Percentiles rank a stretch among this genome's conserved stretches.
Conservation (phyloP, 1,140 invertebrate species). For the Dryas iulia region DNA sequence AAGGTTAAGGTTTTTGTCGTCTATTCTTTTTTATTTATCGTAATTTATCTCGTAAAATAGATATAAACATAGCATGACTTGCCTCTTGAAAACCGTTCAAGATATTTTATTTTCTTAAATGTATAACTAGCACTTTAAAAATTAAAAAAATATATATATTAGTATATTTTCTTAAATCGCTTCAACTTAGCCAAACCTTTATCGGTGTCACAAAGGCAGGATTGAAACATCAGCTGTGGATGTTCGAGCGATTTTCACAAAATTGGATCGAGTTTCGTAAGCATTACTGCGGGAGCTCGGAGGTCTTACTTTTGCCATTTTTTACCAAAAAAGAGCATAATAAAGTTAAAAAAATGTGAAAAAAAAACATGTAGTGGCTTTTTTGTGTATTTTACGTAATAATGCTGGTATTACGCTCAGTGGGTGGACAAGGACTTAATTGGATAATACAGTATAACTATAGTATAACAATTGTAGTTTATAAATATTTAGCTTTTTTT, state of each 20-base stretch:
- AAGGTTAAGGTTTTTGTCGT: too few relatives aligned
- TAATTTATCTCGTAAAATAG: too few relatives aligned
- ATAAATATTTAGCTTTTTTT: too few relatives aligned
- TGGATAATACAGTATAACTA: neutral
- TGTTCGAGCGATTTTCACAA: conserved; percentile 39
- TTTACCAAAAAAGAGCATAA: neutral
- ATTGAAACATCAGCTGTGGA: conserved; percentile 18
- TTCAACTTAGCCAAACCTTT: neutral
- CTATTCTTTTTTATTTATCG: too few relatives aligned
- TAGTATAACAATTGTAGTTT: too few relatives aligned
- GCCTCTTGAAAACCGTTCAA: too few relatives aligned
- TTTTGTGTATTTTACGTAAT: neutral
- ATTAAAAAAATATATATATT: too few relatives aligned
- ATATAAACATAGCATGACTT: too few relatives aligned
- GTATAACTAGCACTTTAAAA: too few relatives aligned
- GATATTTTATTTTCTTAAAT: too few relatives aligned
- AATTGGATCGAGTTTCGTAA: conserved; percentile 32
- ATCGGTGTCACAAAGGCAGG: neutral
- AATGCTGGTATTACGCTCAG: neutral
- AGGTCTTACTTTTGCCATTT: conserved; percentile 10
- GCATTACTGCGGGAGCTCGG: conserved; percentile 11
- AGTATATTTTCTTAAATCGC: too few relatives aligned
- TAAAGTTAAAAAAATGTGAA: neutral
- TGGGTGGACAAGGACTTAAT: neutral
- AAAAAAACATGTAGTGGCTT: neutral